Evolutionary conservation across 53 echinoderm and acorn worm genomes (phyloP), one percentile per base, ranked within the genome.

Genomic region (Apostichopus leukothele): DNA sequence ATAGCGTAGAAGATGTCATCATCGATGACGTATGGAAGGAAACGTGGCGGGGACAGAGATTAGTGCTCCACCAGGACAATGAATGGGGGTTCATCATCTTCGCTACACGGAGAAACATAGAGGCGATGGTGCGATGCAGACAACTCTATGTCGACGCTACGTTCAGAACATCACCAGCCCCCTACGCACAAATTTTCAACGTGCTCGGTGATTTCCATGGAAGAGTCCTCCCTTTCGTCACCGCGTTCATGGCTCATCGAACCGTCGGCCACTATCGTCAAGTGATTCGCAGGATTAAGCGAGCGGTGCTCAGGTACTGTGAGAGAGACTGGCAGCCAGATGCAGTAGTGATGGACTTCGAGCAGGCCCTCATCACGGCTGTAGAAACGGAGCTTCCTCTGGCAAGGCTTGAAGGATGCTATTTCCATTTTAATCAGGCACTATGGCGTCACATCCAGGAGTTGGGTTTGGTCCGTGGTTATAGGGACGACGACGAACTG

Each of bases 361-460:
- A 91, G 50, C 16, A 71, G 68, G 91, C 83, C 23, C 68, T 88
- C 14, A 92, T 74, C 20, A 55, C 14, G 8, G 89, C 89, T 7
- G 19, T 66, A 20, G 76, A 86, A 51, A 89, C 86, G 2, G 89
- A 91, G 74, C 68, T 91, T 14, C 91, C 59, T 16, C 16, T 84
- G 52, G 63, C 86, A 16, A 63, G 53, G 20, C 63, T 85, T 7
- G 26, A 18, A 22, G 91, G 91, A 51, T 91, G 91, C 39, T 91
- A 91, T 27, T 89, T 84, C 53, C 91, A 91, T 66, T 91, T 89
- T 52, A 83, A 52, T 27, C 60, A 83, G 6, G 74, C 53, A 76
- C 52, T 91, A 6, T 89, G 83, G 84, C 76, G 59, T 51, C 60
- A 71, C 25, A 61, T 89, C 53, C 91, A 91, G 60, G 74, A 75